Conservation (phyloP, 2,797 vertebrate species). For the Pangasius sanitwongsei region DNA sequence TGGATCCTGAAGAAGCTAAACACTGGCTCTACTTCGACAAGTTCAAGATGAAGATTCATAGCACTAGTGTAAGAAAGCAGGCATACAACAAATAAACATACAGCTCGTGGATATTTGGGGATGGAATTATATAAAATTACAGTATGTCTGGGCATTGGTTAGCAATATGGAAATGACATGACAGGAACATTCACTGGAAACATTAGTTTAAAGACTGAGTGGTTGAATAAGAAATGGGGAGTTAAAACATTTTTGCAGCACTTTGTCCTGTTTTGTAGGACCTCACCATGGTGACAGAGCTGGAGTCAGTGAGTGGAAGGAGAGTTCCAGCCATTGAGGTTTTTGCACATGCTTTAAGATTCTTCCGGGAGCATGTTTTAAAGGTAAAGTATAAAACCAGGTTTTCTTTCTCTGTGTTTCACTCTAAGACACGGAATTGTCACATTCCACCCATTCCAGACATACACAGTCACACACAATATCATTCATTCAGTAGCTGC, state of each 20-base stretch:
- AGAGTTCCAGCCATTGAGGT: conserved; percentile 87
- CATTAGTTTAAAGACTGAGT: neutral
- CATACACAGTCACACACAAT: neutral
- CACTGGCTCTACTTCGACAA: conserved; percentile 98
- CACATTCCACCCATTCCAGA: neutral
- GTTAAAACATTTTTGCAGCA: conserved; percentile 26
- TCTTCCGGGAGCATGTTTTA: conserved; percentile 90
- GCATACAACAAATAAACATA: neutral
- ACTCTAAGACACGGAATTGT: neutral
- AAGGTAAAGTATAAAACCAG: conserved; percentile 73
- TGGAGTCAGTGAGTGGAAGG: conserved; percentile 88
- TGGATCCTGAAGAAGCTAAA: conserved; percentile 90
- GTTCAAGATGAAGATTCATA: conserved; percentile 99
- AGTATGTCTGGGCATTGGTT: neutral
- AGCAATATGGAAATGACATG: neutral
- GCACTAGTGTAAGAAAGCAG: conserved; percentile 79
- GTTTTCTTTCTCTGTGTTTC: neutral
- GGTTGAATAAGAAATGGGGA: neutral
- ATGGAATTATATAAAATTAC: neutral
- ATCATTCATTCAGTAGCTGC: neutral
- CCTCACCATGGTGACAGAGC: conserved; percentile 89
- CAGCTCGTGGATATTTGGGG: neutral
- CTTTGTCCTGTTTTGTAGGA: conserved; percentile 76
- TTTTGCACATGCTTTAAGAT: conserved; percentile 87
- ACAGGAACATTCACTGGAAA: neutral